Evolutionary conservation across 2,888 invertebrate species (phyloP).

Genomic region (Protodeltote pygarga): DNA sequence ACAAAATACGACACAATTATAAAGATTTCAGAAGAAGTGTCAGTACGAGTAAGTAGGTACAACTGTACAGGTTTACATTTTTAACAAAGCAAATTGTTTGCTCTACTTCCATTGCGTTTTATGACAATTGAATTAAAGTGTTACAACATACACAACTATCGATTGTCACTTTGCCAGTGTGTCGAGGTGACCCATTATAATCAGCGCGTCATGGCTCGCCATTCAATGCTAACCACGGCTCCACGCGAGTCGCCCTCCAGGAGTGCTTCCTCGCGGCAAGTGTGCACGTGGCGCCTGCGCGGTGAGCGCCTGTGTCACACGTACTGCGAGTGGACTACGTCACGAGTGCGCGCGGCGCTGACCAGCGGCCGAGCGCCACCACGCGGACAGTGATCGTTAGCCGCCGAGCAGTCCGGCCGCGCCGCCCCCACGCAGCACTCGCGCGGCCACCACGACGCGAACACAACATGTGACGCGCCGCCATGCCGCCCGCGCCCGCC

Average conservation of each 20-base stretch:
- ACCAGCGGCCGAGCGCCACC: conserved; percentile 49
- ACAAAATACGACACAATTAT: no score
- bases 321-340: conserved; percentile 11
- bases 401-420: conserved; percentile 33
- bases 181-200: conserved; percentile 24
- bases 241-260: conserved; percentile 13
- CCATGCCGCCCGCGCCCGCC: conserved; percentile 68
- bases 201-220: conserved; percentile 16
- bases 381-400: conserved; percentile 47
- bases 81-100: background rate
- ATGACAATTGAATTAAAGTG: conserved; percentile 3
- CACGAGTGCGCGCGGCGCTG: conserved; percentile 35
- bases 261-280: conserved; percentile 27
- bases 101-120: background rate
- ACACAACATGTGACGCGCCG: conserved; percentile 46
- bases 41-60: no score
- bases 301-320: conserved; percentile 52
- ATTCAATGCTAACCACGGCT: conserved; percentile 28
- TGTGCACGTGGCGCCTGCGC: conserved; percentile 67
- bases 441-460: conserved; percentile 7
- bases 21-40: no score
- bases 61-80: background rate
- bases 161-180: no score
- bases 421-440: conserved; percentile 27
- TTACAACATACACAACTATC: conserved; percentile 15